phyloP scores from a whole-genome alignment of 1,140 invertebrate genomes.

The Trachymyrmex septentrionalis region DNA sequence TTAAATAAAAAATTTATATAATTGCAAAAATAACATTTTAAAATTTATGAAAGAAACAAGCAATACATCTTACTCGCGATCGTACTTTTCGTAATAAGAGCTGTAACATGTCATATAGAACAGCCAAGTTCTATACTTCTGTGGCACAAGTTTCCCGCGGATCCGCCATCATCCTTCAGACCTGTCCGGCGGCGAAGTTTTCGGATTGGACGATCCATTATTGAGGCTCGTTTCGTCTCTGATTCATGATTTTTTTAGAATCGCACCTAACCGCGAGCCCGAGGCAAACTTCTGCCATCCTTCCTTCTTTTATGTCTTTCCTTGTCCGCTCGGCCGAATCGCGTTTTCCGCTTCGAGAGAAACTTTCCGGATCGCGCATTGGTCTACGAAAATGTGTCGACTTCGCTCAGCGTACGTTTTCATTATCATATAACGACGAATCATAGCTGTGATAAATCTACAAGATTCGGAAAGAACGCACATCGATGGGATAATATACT shows the following conservation, averaged over 20 bases:
- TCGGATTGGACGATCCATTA: conserved; percentile 72
- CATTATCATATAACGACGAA: conserved; percentile 61
- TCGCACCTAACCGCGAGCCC: conserved; percentile 59
- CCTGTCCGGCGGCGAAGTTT: conserved; percentile 53
- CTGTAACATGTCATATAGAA: conserved; percentile 28
- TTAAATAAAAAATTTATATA: conserved; percentile 8
- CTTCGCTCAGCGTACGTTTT: conserved; percentile 48
- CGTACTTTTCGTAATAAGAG: conserved; percentile 45
- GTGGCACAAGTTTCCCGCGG: conserved; percentile 38
- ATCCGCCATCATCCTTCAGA: conserved; percentile 56
- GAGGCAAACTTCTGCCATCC: conserved; percentile 62
- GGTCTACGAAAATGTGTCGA: conserved; percentile 30
- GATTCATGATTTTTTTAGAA: conserved; percentile 74
- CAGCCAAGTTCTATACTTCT: conserved; percentile 36
- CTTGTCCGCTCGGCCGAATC: conserved; percentile 46
- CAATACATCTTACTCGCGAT: conserved; percentile 7
- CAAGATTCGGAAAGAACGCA: background rate
- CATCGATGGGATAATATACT: conserved; percentile 17
- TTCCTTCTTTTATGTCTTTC: conserved; percentile 49
- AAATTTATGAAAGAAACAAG: conserved; percentile 15
- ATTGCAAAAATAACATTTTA: conserved; percentile 13
- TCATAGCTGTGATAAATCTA: conserved; percentile 7
- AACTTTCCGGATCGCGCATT: conserved; percentile 51
- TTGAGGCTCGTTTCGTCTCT: conserved; percentile 66
- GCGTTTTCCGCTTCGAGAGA: conserved; percentile 30